Percentiles rank a stretch among this genome's conserved stretches.
These are phyloP conservation scores for Sebastes vulpes DNA, from an alignment of 2,797 vertebrate species.

Conservation along the genomic window DNA sequence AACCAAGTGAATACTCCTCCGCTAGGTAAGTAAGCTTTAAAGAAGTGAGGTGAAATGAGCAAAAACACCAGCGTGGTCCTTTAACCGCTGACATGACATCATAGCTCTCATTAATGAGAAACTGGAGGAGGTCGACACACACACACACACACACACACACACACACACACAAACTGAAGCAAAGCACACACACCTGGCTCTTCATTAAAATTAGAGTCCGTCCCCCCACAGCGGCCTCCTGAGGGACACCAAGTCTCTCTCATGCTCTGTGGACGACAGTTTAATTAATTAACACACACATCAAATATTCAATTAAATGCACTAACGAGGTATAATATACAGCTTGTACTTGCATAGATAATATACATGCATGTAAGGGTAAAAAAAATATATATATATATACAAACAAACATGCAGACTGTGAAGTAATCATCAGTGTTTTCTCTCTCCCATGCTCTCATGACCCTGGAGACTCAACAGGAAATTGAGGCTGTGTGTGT, in stretches of 20 bases:
- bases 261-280: slow-evolving; percentile 52
- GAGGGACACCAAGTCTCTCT: slow-evolving; percentile 41
- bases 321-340: not conserved
- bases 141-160: slow-evolving; percentile 8
- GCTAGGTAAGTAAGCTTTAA: not conserved
- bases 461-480: slow-evolving; percentile 58
- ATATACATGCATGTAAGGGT: not conserved
- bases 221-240: slow-evolving; percentile 69
- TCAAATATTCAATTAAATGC: not conserved
- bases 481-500: slow-evolving; percentile 41
- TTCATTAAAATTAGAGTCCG: slow-evolving; percentile 62
- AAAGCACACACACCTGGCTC: slow-evolving; percentile 40
- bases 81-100: slow-evolving; percentile 7
- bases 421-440: slow-evolving; percentile 48
- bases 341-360: not conserved
- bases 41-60: not conserved
- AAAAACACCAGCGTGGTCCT: not conserved
- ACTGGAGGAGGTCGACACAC: slow-evolving; percentile 3
- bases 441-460: slow-evolving; percentile 64
- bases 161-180: slow-evolving; percentile 24
- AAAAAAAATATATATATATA: not conserved
- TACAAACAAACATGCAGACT: not conserved
- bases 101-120: slow-evolving; percentile 20
- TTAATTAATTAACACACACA: slow-evolving; percentile 45
- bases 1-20: too few relatives aligned